Evolutionary conservation across 2,888 invertebrate species (phyloP), one percentile per base, ranked within the genome.

Genomic region (Autographa pulchrina): DNA sequence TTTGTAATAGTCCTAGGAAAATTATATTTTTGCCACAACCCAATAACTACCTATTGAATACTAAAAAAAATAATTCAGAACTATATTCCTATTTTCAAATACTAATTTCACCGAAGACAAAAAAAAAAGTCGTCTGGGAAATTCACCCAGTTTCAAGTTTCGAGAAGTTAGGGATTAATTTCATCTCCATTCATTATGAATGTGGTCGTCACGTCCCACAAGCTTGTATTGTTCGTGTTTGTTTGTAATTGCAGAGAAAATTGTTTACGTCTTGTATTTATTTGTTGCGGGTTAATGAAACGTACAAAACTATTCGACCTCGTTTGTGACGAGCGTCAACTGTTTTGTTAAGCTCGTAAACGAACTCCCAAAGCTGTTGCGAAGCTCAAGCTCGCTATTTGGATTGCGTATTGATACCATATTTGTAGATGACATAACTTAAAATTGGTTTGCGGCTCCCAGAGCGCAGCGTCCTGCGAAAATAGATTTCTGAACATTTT

Each of bases 101-200:
- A n/a, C n/a, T n/a, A n/a, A n/a, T n/a, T n/a, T n/a, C n/a, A n/a
- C n/a, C n/a, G n/a, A n/a, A n/a, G n/a, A n/a, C n/a, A n/a, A n/a
- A n/a, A n/a, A n/a, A n/a, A n/a, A n/a, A n/a, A n/a, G n/a, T n/a
- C n/a, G n/a, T n/a, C n/a, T n/a, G n/a, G n/a, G n/a, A n/a, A n/a
- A n/a, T n/a, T n/a, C n/a, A n/a, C n/a, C n/a, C n/a, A n/a, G n/a
- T 72, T 85, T 74, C 61, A 71, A 85, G 80, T 81, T 82, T 78
- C 76, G 20, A 68, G 56, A 84, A 84, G 85, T 84, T 84, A 75
- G 62, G 72, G 71, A 85, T 85, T 85, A 86, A 88, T 87, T 88
- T 85, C 73, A 85, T 86, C 78, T 85, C 74, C 80, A 85, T 86
- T 84, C 85, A 81, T 86, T 83, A 85, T 80, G 72, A 76, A 64